Percentiles rank a stretch among this genome's conserved stretches.
Evolutionary conservation across 2,797 vertebrate genomes (phyloP).

Genomic region (Lophius americanus): DNA sequence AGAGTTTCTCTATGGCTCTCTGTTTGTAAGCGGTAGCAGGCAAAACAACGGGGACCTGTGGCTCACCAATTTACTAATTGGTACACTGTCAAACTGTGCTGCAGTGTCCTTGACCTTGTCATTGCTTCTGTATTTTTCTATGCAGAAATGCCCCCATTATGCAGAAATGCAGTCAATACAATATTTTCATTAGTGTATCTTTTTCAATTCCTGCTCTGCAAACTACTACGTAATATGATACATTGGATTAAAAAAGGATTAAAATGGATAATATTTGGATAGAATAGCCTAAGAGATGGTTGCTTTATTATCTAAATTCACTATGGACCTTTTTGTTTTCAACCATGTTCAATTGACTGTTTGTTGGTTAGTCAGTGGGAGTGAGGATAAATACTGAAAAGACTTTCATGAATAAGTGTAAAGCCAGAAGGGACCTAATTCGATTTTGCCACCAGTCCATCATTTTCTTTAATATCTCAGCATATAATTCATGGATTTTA

Average conservation of each 20-base stretch:
- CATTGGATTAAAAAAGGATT: neutral
- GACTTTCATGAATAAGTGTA: too few relatives aligned
- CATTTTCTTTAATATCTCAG: too few relatives aligned
- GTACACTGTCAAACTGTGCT: conserved; percentile 40
- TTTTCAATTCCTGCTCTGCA: conserved; percentile 4
- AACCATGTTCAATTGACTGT: too few relatives aligned
- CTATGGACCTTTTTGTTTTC: too few relatives aligned
- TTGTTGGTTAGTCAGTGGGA: too few relatives aligned
- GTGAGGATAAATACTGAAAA: too few relatives aligned
- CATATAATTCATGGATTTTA: too few relatives aligned
- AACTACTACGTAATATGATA: conserved; percentile 15
- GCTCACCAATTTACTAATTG: conserved; percentile 51
- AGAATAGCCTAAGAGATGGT: too few relatives aligned
- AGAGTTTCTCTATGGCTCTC: conserved; percentile 17
- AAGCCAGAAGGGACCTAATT: too few relatives aligned
- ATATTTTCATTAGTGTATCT: conserved; percentile 23
- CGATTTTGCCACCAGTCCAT: too few relatives aligned
- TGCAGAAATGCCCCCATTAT: conserved; percentile 19
- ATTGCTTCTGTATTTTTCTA: conserved; percentile 41
- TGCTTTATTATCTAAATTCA: too few relatives aligned
- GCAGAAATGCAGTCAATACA: conserved; percentile 2
- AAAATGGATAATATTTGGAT: neutral
- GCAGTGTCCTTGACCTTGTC: conserved; percentile 51
- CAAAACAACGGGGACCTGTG: conserved; percentile 17
- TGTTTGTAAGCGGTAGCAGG: conserved; percentile 17